Evolutionary conservation across 1,140 invertebrate genomes (phyloP), one percentile per base, ranked within the genome.

Genomic region (Calliphora vicina): DNA sequence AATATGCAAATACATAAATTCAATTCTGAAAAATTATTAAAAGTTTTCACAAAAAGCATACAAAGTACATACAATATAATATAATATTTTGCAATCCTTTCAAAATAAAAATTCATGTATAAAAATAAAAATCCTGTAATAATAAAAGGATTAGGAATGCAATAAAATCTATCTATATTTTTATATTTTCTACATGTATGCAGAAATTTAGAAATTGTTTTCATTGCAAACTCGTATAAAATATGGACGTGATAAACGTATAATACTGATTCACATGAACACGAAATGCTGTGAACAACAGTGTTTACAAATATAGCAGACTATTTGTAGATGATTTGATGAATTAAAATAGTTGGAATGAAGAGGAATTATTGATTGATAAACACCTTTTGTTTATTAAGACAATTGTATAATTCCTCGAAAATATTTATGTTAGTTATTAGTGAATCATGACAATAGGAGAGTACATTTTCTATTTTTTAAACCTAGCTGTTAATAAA

Each of bases 111-210:
- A 57, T n/a, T 17, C 15, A 57, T 1, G 35, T 35, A 17, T 3
- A 57, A 15, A 17, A 57, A 57, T n/a, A 17, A 57, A 57, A 57
- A 57, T 57, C n/a, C 50, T 0, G 15, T 15, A 17, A 35, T 2
- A 35, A 35, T 57, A n/a, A 57, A 57, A 57, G 50, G n/a, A 57
- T 57, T 57, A n/a, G 50, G 50, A 57, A 57, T n/a, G 50, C 50
- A 57, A 57, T n/a, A 57, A 57, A 57, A 57, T n/a, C n/a, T n/a
- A 57, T 57, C 50, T 57, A n/a, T 57, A 57, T 57, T 57, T 57
- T 57, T 57, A 57, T 57, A 57, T 57, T 5, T 17, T 57, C 6
- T 57, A 15, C 50, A 35, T 1, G 35, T 35, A 35, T 35, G 35
- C 35, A 35, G 35, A 35, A 35, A 35, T 35, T 35, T 35, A 8